Evolutionary conservation across 2,113 vertebrate species (phyloP).

Genomic region (Nibea albiflora): DNA sequence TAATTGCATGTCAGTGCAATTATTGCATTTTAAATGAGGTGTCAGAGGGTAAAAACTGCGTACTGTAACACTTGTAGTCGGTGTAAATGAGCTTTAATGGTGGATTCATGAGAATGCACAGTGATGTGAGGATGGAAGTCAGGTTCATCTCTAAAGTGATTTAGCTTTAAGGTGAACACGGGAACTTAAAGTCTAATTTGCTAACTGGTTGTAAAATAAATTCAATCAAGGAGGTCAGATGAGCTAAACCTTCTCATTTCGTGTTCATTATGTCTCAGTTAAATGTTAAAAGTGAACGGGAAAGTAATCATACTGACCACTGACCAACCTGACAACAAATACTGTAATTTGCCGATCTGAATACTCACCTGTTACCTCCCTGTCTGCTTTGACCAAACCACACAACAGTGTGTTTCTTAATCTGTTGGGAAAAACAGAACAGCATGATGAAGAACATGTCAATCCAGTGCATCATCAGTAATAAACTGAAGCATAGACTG

Average conservation of each 20-base stretch:
- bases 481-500: slow-evolving; percentile 4
- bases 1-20: slow-evolving; percentile 44
- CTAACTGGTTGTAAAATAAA: not conserved
- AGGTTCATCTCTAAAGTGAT: not conserved
- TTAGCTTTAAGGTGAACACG: not conserved
- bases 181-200: not conserved
- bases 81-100: slow-evolving; percentile 56
- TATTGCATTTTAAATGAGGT: slow-evolving; percentile 63
- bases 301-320: not conserved
- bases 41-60: slow-evolving; percentile 28
- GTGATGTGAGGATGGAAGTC: slow-evolving; percentile 25
- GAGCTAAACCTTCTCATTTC: not conserved
- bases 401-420: slow-evolving; percentile 51
- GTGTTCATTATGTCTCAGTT: slow-evolving; percentile 7
- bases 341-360: not conserved
- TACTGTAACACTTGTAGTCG: slow-evolving; percentile 10
- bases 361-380: slow-evolving; percentile 67
- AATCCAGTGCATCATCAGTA: not conserved
- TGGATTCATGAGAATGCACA: slow-evolving; percentile 38
- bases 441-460: slow-evolving; percentile 42
- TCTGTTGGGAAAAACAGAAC: slow-evolving; percentile 70
- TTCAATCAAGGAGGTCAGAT: not conserved
- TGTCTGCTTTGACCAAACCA: slow-evolving; percentile 51
- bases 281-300: not conserved
- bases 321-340: not conserved